Evolutionary conservation across 1,140 invertebrate species (phyloP).

Genomic region (Melanaphis sacchari): DNA sequence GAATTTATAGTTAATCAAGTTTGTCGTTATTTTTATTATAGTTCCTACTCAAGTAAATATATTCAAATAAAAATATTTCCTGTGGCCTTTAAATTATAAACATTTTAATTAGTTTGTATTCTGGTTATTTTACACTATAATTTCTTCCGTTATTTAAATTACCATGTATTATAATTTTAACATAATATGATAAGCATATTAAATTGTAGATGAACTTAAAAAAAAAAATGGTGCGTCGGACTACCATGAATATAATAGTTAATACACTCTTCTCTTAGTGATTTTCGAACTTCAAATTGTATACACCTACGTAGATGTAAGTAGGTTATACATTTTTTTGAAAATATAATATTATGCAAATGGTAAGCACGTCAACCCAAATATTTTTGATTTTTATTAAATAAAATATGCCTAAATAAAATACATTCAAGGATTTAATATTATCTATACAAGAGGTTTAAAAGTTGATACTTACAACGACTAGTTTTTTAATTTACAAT

Average conservation of each 20-base stretch:
- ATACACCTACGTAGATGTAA: neutral
- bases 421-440: neutral
- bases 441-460: neutral
- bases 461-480: neutral
- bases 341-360: neutral
- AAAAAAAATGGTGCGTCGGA: neutral
- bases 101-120: neutral
- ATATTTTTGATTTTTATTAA: neutral
- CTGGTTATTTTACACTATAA: neutral
- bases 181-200: neutral
- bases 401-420: neutral
- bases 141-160: neutral
- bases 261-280: neutral
- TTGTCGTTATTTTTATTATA: neutral
- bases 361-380: neutral
- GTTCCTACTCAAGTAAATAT: neutral
- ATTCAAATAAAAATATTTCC: neutral
- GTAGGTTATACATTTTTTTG: neutral
- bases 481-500: neutral
- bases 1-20: too few species aligned
- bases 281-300: neutral
- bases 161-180: neutral
- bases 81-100: neutral
- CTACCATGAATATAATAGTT: neutral
- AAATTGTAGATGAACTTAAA: neutral